Conservation (phyloP, 2,888 invertebrate species). For the Meloe dianella region DNA sequence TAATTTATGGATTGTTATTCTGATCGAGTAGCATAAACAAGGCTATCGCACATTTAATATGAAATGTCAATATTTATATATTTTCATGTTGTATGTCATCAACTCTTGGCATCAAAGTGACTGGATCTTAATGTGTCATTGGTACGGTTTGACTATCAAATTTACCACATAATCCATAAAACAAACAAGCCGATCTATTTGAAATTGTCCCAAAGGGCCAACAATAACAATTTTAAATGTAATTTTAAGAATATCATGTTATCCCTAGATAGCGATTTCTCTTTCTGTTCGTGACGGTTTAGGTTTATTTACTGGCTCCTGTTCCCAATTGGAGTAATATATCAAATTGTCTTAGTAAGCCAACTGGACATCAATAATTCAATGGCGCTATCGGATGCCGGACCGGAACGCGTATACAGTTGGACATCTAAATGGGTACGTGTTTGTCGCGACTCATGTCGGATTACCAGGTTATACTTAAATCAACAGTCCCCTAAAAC, state of each 20-base stretch:
- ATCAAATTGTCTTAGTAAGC: conserved; percentile 58
- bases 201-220: conserved; percentile 43
- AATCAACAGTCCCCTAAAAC: conserved; percentile 35
- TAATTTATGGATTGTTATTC: conserved; percentile 60
- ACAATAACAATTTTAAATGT: conserved; percentile 54
- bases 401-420: conserved; percentile 44
- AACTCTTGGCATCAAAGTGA: conserved; percentile 48
- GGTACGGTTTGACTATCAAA: conserved; percentile 43
- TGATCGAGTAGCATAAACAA: conserved; percentile 53
- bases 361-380: conserved; percentile 57
- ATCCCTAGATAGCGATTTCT: conserved; percentile 53
- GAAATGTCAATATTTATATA: conserved; percentile 58
- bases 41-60: conserved; percentile 53
- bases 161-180: conserved; percentile 52
- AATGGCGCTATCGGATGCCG: conserved; percentile 47
- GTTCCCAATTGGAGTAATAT: conserved; percentile 55
- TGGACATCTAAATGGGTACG: conserved; percentile 46
- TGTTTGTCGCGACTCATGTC: conserved; percentile 41
- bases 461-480: conserved; percentile 42
- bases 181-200: conserved; percentile 49
- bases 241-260: conserved; percentile 54
- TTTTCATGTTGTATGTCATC: conserved; percentile 38
- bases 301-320: conserved; percentile 55
- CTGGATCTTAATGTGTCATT: conserved; percentile 50
- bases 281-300: conserved; percentile 52